Evolutionary conservation across 1,140 invertebrate species (phyloP).

Genomic region (Oscheius sp.): DNA sequence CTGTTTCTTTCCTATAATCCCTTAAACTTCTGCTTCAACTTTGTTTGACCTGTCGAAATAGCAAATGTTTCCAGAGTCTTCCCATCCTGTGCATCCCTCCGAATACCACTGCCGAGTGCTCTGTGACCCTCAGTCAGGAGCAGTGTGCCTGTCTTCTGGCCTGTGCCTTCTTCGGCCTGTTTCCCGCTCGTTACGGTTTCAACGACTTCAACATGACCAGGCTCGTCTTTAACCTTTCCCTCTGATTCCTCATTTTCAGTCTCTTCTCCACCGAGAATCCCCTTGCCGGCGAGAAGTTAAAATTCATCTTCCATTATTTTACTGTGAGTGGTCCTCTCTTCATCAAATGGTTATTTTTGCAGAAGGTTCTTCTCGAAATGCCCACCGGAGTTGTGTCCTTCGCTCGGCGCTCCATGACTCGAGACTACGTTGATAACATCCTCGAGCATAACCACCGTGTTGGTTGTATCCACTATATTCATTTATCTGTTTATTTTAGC

Average conservation of each 20-base stretch:
- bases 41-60: neutral
- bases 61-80: neutral
- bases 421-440: no score
- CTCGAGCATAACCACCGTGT: no score
- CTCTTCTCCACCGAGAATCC: neutral
- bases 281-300: neutral
- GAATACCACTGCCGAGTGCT: neutral
- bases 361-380: neutral
- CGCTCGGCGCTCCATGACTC: no score
- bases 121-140: slow-evolving; percentile 16
- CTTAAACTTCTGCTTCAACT: neutral
- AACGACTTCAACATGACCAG: neutral
- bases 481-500: neutral
- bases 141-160: slow-evolving; percentile 19
- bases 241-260: no score
- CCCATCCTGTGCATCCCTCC: neutral
- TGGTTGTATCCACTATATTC: neutral
- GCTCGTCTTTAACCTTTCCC: no score
- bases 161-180: slow-evolving; percentile 8
- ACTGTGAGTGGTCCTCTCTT: neutral
- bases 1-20: no score
- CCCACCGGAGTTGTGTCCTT: slow-evolving; percentile 2
- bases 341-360: neutral
- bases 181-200: neutral
- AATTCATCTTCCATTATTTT: slow-evolving; percentile 3